A percentile compares a stretch with the other conserved stretches of the same genome.
These are phyloP conservation scores for Corapipo altera DNA, from an alignment of 2,113 vertebrate species.

Conservation along the genomic window DNA sequence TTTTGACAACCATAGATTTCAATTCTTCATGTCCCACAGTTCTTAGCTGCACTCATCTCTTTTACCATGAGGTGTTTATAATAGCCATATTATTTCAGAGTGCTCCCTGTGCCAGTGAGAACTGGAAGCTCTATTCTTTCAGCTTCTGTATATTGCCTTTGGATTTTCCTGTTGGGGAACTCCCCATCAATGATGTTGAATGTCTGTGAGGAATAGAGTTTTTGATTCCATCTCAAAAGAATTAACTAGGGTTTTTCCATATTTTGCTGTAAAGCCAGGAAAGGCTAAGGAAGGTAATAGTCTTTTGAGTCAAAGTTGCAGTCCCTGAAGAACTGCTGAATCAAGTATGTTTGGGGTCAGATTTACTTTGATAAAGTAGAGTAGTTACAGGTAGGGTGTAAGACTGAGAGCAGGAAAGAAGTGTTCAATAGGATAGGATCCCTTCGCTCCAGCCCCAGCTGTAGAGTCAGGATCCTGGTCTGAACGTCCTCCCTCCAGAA, in stretches of 20 bases:
- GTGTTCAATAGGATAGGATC: not conserved
- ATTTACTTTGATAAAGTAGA: not conserved
- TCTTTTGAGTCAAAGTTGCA: not conserved
- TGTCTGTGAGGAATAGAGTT: not conserved
- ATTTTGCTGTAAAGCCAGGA: not conserved
- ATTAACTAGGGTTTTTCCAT: not conserved
- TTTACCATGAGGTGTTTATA: not conserved
- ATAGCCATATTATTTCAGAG: not conserved
- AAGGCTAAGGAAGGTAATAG: not conserved
- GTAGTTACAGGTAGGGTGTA: not conserved
- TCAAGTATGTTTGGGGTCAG: not conserved
- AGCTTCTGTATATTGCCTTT: not conserved
- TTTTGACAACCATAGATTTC: not conserved
- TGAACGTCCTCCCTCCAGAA: not conserved
- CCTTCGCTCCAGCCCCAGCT: not conserved
- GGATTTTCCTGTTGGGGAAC: not conserved
- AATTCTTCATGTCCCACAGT: not conserved
- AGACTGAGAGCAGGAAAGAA: not conserved
- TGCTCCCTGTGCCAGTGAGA: fast-evolving
- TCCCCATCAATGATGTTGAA: not conserved
- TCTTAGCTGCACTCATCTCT: not conserved
- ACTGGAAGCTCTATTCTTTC: not conserved
- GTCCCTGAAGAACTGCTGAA: not conserved
- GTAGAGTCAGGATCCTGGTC: not conserved
- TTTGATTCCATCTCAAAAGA: not conserved